Evolutionary conservation across 2,113 vertebrate species (phyloP), one percentile per base, ranked within the genome.

Genomic region (Platichthys flesus): DNA sequence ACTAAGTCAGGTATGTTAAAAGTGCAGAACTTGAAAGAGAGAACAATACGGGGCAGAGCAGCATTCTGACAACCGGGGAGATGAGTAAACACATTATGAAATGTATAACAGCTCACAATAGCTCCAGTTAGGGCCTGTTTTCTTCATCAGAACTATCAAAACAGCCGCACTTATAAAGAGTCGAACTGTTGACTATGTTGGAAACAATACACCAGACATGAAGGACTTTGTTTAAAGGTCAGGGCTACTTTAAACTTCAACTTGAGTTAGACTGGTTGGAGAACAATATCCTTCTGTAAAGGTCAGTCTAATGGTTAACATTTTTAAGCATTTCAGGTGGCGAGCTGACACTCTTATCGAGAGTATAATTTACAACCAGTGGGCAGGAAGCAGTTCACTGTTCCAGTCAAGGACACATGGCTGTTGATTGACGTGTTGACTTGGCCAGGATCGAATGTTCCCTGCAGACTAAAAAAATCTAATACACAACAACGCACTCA

Each of bases 261-360:
- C 70, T 79, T 58, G 49, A 76, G 71, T 74, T 42, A 35, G 51
- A 57, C 71, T 65, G 75, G 65, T 70, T 68, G 37, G 69, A 82
- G 68, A 67, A 60, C 51, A 67, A 15, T 77, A 66, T 52, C 55
- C 59, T 56, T 45, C 60, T 49, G 28, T 68, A 76, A 88, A 86
- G 83, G 83, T 88, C 81, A 67, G 74, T 60, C 6, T 83, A 83
- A 79, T 85, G 81, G 74, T 85, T 78, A 83, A 82, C 74, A 84
- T 70, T 84, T 74, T 67, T 26, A 58, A 67, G 21, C 3, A 7
- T 80, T 85, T 84, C 56, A 47, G 75, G 42, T 35, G 58, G 57
- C 73, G 64, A 62, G 68, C 61, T 26, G 62, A 56, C 67, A 54
- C 31, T 57, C 54, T 77, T 79, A 80, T 74, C n/a, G 2, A 42